Evolutionary conservation across 2,113 vertebrate species (phyloP).

Genomic region (Poicephalus gulielmi): DNA sequence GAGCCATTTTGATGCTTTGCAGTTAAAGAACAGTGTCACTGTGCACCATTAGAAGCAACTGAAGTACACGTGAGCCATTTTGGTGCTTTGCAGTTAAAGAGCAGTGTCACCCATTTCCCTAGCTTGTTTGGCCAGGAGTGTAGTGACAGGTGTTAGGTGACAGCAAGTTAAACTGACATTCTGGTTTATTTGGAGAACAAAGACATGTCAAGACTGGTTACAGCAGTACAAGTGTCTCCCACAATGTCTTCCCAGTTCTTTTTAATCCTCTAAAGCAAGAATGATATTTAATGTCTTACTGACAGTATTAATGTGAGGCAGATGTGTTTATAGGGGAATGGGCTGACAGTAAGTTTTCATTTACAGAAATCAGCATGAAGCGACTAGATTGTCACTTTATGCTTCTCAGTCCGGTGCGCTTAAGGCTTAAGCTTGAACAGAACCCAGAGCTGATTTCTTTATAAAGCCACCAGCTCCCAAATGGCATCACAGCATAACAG

Average conservation of each 20-base stretch:
- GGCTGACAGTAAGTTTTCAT: not conserved
- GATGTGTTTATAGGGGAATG: not conserved
- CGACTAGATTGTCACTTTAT: not conserved
- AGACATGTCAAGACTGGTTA: conserved; percentile 48
- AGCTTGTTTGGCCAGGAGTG: conserved; percentile 25
- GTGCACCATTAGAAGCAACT: not conserved
- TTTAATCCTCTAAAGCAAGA: conserved; percentile 26
- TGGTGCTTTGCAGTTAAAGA: not conserved
- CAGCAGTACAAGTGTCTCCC: not conserved
- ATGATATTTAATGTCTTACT: not conserved
- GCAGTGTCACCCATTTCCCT: not conserved
- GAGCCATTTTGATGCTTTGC: not conserved
- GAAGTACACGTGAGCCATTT: not conserved
- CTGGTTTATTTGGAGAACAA: conserved; percentile 47
- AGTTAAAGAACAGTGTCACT: not conserved
- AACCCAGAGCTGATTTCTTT: not conserved
- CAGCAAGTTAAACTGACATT: conserved; percentile 45
- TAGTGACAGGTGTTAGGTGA: conserved; percentile 28
- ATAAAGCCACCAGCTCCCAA: not conserved
- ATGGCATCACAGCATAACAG: not conserved
- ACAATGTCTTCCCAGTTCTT: not conserved
- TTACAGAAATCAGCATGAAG: conserved; percentile 5
- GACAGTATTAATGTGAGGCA: not conserved
- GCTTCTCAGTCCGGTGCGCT: not conserved
- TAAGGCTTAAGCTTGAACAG: not conserved